These are phyloP conservation scores for Sterrhoptilus dennistouni DNA, from an alignment of 2,113 vertebrate genomes.

Conservation along the genomic window DNA sequence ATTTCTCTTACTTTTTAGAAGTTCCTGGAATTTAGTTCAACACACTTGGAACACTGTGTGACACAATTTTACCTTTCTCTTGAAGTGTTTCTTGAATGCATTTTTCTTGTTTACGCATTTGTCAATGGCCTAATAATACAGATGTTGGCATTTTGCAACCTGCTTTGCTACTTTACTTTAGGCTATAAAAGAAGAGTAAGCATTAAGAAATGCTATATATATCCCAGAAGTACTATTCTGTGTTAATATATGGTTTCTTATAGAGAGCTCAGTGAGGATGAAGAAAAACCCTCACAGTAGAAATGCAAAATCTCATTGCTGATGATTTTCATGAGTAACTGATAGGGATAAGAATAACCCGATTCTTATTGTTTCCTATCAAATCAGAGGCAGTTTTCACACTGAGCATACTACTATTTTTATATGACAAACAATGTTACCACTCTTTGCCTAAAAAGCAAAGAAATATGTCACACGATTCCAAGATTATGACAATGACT, in stretches of 20 bases:
- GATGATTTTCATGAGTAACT: not conserved
- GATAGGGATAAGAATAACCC: not conserved
- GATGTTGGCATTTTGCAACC: constrained; percentile 8
- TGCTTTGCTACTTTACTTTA: not conserved
- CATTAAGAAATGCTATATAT: not conserved
- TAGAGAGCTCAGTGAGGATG: not conserved
- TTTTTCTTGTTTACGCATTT: not conserved
- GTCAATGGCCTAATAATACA: not conserved
- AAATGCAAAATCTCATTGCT: not conserved
- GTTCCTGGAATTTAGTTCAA: not conserved
- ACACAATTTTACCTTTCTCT: not conserved
- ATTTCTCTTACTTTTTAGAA: not conserved
- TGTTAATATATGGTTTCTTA: not conserved
- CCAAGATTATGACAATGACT: not conserved
- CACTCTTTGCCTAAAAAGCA: not conserved
- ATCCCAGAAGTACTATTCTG: not conserved
- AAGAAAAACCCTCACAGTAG: not conserved
- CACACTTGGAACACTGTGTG: not conserved
- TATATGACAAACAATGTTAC: not conserved
- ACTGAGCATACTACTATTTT: not conserved
- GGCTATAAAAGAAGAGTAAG: not conserved
- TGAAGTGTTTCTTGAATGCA: not conserved
- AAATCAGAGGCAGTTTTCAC: not conserved
- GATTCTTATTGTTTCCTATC: not conserved
- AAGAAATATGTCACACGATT: not conserved